These are phyloP conservation scores for Columba livia DNA, from an alignment of 2,113 vertebrate species.

Conservation along the genomic window DNA sequence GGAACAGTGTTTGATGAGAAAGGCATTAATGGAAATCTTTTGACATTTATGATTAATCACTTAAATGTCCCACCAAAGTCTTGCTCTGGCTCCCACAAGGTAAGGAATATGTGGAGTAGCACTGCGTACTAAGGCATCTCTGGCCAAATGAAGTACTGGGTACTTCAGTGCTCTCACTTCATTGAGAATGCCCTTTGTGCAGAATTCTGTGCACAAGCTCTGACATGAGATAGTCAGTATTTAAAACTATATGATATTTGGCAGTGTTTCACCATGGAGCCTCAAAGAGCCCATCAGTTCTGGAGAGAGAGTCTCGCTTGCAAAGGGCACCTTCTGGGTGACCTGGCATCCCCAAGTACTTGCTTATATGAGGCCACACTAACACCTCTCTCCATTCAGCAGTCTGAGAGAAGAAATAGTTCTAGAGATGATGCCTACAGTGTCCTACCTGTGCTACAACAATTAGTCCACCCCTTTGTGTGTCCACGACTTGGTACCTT, in stretches of 20 bases:
- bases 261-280: neutral
- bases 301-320: neutral
- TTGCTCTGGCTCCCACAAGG: neutral
- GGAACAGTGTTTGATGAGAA: neutral
- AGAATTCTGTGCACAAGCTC: neutral
- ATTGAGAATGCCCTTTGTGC: neutral
- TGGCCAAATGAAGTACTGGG: neutral
- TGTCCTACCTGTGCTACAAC: neutral
- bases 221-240: neutral
- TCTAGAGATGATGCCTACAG: neutral
- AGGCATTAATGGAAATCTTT: neutral
- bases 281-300: neutral
- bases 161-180: neutral
- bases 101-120: neutral
- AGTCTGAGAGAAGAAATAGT: neutral
- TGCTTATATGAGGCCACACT: no score
- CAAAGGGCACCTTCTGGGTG: neutral
- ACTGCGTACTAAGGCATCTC: neutral
- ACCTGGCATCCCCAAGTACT: neutral
- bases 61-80: neutral
- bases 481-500: neutral
- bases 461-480: rapidly evolving
- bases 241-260: neutral
- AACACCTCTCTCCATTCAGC: rapidly evolving
- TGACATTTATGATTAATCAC: neutral